These are phyloP conservation scores for Rachycentron canadum DNA, from an alignment of 2,797 vertebrate species.

Conservation along the genomic window DNA sequence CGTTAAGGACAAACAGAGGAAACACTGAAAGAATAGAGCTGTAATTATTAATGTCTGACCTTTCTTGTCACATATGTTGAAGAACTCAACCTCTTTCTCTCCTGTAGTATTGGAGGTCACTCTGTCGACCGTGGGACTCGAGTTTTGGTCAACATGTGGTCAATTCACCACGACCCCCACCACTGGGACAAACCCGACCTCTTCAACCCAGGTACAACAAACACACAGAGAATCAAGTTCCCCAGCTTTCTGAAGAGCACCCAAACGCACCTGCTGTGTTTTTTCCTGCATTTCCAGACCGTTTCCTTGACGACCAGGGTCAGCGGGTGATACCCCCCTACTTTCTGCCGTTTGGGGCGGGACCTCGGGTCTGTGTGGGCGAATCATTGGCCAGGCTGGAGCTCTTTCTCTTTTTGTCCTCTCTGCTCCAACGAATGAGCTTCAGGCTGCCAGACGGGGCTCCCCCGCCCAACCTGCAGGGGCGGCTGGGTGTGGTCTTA, in stretches of 20 bases:
- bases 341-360: constrained; percentile 87
- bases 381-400: constrained; percentile 85
- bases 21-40: too few relatives aligned
- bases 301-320: constrained; percentile 83
- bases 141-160: constrained; percentile 88
- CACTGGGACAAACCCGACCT: constrained; percentile 83
- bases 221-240: neutral
- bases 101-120: constrained; percentile 80
- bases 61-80: too few relatives aligned
- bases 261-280: neutral
- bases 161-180: constrained; percentile 84
- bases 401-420: constrained; percentile 86
- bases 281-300: constrained; percentile 63
- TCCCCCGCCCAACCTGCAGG: constrained; percentile 81
- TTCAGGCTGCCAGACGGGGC: constrained; percentile 72
- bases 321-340: constrained; percentile 69
- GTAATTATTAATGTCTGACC: too few relatives aligned
- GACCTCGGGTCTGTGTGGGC: constrained; percentile 86
- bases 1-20: too few relatives aligned
- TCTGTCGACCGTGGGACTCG: constrained; percentile 77
- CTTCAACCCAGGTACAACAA: constrained; percentile 81
- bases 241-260: neutral
- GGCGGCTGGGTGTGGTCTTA: constrained; percentile 82
- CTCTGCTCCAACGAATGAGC: constrained; percentile 84
- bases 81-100: neutral